Conservation (phyloP, 92 coral and sea anemone species). For the Epizoanthus stellaris region DNA sequence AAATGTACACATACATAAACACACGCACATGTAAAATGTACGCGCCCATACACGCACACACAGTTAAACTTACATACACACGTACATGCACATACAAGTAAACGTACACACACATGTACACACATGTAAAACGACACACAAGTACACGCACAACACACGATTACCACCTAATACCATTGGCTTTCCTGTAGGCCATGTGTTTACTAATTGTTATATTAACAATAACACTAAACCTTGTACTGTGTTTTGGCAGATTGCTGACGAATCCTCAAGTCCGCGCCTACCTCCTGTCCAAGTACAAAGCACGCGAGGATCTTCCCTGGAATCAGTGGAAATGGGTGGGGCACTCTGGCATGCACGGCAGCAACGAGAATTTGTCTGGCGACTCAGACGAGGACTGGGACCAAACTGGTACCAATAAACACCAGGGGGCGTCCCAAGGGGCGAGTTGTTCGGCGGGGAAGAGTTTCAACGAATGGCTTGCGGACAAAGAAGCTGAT, state of each 20-base stretch:
- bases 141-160: background rate
- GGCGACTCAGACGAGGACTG: slow-evolving; percentile 26
- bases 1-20: background rate
- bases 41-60: background rate
- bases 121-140: background rate
- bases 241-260: background rate
- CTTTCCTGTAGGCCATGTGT: background rate
- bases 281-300: slow-evolving; percentile 36
- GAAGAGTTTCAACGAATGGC: slow-evolving; percentile 24
- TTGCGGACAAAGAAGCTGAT: slow-evolving; percentile 30
- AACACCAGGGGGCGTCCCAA: background rate
- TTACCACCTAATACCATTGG: no score
- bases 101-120: background rate
- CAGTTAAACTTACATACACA: background rate
- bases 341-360: background rate
- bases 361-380: background rate
- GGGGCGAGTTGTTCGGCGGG: background rate
- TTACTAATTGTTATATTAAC: background rate
- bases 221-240: background rate
- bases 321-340: slow-evolving; percentile 42
- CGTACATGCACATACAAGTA: background rate
- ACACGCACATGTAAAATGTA: background rate
- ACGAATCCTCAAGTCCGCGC: slow-evolving; percentile 15
- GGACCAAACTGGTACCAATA: background rate
- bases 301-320: slow-evolving; percentile 25